Evolutionary conservation across 1,140 invertebrate genomes (phyloP).

Genomic region (Papilio polyxenes): DNA sequence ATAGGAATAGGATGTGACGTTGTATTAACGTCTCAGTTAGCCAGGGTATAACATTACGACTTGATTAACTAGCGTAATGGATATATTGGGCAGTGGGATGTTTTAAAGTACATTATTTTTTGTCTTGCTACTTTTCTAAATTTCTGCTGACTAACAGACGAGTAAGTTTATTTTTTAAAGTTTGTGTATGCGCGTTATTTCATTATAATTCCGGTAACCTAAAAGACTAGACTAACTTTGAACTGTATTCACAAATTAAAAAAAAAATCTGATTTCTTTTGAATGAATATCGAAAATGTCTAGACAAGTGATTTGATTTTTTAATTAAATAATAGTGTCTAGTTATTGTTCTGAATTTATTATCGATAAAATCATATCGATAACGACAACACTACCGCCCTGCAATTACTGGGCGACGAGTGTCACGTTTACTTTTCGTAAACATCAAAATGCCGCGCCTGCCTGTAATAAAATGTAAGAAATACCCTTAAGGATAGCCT

Average conservation of each 20-base stretch:
- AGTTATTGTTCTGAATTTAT: constrained; percentile 29
- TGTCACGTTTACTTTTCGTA: constrained; percentile 69
- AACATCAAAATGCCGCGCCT: constrained; percentile 61
- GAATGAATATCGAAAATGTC: too few species aligned
- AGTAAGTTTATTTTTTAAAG: not conserved
- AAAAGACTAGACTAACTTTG: not conserved
- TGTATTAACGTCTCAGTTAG: constrained; percentile 14
- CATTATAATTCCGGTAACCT: not conserved
- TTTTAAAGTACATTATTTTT: not conserved
- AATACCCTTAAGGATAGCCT: constrained; percentile 49
- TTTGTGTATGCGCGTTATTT: too few species aligned
- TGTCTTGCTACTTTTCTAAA: not conserved
- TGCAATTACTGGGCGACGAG: constrained; percentile 59
- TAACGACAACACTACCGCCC: constrained; percentile 46
- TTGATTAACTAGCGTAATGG: constrained; percentile 9
- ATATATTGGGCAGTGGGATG: not conserved
- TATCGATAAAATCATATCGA: constrained; percentile 39
- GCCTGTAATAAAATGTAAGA: constrained; percentile 50
- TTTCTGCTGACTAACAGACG: not conserved
- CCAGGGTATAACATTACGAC: constrained; percentile 13
- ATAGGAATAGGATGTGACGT: constrained; percentile 5
- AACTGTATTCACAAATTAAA: too few species aligned
- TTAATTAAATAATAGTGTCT: not conserved
- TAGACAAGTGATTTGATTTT: not conserved
- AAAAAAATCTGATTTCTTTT: too few species aligned